Evolutionary conservation across 2,888 invertebrate genomes (phyloP).

Genomic region (Cataglyphis rosenhaueri): DNA sequence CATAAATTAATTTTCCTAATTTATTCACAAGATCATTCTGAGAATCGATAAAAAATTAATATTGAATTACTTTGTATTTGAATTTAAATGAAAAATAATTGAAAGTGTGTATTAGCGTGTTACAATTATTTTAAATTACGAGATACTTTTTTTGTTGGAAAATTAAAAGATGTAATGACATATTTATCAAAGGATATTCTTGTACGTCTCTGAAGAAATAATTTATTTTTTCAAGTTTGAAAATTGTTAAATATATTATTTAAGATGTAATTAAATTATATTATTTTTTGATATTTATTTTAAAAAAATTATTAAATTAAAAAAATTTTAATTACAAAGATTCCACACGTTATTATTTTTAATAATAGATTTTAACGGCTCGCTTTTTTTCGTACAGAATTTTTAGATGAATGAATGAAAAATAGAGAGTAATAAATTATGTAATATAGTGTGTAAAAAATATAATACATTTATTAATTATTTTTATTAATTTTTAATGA

Average conservation of each 20-base stretch:
- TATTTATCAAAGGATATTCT: slow-evolving; percentile 8
- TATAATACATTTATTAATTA: background rate
- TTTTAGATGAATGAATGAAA: slow-evolving; percentile 1
- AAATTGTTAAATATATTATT: background rate
- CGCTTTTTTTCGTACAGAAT: background rate
- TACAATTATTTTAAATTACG: background rate
- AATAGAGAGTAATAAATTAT: background rate
- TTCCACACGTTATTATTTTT: background rate
- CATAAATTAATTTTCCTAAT: background rate
- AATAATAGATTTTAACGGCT: slow-evolving; percentile 9
- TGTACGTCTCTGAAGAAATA: background rate
- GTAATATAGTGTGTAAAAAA: background rate
- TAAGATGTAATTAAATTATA: background rate
- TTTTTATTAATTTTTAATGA: background rate
- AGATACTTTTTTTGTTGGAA: background rate
- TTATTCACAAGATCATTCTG: background rate
- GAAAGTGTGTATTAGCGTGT: background rate
- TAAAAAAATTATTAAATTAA: no score
- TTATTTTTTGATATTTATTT: background rate
- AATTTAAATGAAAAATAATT: slow-evolving; percentile 3
- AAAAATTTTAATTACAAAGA: no score
- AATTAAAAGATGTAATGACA: background rate
- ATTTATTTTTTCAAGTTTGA: background rate
- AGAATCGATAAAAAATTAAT: background rate
- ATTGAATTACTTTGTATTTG: background rate